These are phyloP conservation scores for Chloroclysta siterata DNA, from an alignment of 2,888 invertebrate species.

Conservation along the genomic window DNA sequence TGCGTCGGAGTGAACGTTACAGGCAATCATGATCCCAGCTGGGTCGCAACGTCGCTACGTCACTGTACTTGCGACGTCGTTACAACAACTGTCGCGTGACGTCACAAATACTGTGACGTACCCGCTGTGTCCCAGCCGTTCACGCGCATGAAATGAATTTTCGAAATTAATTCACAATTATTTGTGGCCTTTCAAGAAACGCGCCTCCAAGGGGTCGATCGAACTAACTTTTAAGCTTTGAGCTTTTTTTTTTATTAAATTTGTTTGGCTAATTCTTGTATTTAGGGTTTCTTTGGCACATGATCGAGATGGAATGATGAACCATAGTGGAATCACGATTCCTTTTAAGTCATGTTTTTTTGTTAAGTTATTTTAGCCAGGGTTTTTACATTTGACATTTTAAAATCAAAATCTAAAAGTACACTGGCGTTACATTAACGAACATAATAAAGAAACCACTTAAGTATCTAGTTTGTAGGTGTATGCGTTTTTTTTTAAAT, in stretches of 20 bases:
- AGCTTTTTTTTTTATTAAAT: constrained; percentile 52
- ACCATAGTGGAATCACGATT: constrained; percentile 30
- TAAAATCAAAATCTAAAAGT: constrained; percentile 24
- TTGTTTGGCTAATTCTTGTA: constrained; percentile 37
- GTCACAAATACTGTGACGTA: background rate
- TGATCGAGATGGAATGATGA: constrained; percentile 24
- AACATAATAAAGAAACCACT: constrained; percentile 63
- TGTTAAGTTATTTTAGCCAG: constrained; percentile 27
- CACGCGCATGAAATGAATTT: constrained; percentile 36
- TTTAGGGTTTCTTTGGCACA: constrained; percentile 34
- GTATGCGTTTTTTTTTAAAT: constrained; percentile 74
- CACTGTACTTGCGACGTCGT: background rate
- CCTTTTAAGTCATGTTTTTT: constrained; percentile 39
- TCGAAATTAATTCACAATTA: constrained; percentile 48
- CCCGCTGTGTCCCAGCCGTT: constrained; percentile 7
- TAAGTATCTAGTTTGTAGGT: constrained; percentile 73
- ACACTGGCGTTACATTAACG: constrained; percentile 21
- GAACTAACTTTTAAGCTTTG: constrained; percentile 57
- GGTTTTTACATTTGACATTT: constrained; percentile 19
- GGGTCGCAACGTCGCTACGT: background rate
- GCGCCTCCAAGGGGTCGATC: constrained; percentile 47
- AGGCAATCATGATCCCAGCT: background rate
- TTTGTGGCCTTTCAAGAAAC: constrained; percentile 60
- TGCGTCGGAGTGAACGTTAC: constrained; percentile 24
- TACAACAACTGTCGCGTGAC: background rate